Evolutionary conservation across 2,797 vertebrate genomes (phyloP), one percentile per base, ranked within the genome.

Genomic region (Sparidentex hasta): DNA sequence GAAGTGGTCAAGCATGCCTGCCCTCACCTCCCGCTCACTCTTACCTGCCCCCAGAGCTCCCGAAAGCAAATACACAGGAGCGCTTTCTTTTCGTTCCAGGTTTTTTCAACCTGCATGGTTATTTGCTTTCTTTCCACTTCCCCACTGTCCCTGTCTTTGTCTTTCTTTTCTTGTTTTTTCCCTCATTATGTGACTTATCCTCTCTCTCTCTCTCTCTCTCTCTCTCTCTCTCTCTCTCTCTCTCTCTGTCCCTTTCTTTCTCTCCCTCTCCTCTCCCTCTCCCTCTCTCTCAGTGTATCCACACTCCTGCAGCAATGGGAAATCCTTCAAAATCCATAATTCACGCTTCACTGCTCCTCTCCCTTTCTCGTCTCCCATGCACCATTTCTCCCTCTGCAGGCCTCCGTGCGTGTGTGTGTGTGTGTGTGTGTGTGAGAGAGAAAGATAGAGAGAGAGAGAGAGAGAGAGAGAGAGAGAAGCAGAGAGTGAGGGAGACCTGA

Each of bases 311-410:
- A 94, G 87, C 87, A 85, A 87, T 89, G 91, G 92, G 91, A 93
- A 93, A 93, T 91, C 89, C 85, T 94, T 94, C 90, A 87, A 90
- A 94, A 94, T 94, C 91, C 89, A 93, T 91, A 93, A 93, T 93
- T 92, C 85, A 93, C 74, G 80, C 88, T 92, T 70, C 71, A 67
- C 78, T 77, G 87, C 89, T 81, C 74, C 52, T 66, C 65, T 85
- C 79, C 52, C 82, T 83, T 74, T 74, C 69, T 80, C 52, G 27
- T 87, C 71, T 86, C 81, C 74, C 56, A 38, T 38, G 8, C 33
- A 80, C 54, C 59, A 71, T 78, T 84, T 80, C 82, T 89, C 87
- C 61, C 76, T 88, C 79, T 84, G 67, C 57, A 89, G 86, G 78
- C 81, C 86, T 76, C 52, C 62, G 66, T 65, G 76, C 70, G 44